A percentile compares a stretch with the other conserved stretches of the same genome.
Evolutionary conservation across 2,113 vertebrate genomes (phyloP).

Genomic region (Rissa tridactyla): DNA sequence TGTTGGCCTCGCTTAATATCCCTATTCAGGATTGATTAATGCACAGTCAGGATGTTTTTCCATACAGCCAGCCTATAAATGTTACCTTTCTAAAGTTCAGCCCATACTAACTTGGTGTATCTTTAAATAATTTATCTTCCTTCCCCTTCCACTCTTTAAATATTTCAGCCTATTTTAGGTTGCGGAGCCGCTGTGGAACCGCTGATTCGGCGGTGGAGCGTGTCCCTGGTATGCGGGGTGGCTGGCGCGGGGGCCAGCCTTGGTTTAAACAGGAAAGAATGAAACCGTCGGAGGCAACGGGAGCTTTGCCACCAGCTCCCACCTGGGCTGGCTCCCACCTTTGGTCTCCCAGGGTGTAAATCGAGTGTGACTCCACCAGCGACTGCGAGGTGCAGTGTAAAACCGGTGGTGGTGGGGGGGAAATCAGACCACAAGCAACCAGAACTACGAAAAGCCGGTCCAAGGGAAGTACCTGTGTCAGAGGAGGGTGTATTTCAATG

Average conservation of each 20-base stretch:
- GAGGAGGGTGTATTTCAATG: not conserved
- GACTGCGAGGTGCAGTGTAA: not conserved
- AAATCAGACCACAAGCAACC: not conserved
- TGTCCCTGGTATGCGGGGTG: not conserved
- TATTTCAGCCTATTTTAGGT: conserved; percentile 7
- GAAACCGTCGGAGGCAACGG: not conserved
- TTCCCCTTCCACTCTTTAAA: not conserved
- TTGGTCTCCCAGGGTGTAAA: not conserved
- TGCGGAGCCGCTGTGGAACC: not conserved
- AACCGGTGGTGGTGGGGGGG: not conserved
- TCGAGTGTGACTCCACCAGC: not conserved
- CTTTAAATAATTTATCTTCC: conserved; percentile 31
- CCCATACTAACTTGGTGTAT: not conserved
- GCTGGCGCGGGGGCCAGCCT: not conserved
- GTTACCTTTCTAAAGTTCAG: conserved; percentile 52
- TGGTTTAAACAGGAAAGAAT: conserved; percentile 6
- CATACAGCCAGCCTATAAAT: not conserved
- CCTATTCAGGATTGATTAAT: conserved; percentile 36
- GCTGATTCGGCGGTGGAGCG: not conserved
- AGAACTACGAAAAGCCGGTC: not conserved
- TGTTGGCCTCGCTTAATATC: conserved; percentile 9
- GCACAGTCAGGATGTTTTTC: conserved; percentile 48
- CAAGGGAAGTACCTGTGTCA: not conserved
- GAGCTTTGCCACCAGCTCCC: not conserved
- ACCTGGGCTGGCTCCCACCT: not conserved